Conservation (phyloP, 1,140 invertebrate genomes). For the Nixonia krombeini region DNA sequence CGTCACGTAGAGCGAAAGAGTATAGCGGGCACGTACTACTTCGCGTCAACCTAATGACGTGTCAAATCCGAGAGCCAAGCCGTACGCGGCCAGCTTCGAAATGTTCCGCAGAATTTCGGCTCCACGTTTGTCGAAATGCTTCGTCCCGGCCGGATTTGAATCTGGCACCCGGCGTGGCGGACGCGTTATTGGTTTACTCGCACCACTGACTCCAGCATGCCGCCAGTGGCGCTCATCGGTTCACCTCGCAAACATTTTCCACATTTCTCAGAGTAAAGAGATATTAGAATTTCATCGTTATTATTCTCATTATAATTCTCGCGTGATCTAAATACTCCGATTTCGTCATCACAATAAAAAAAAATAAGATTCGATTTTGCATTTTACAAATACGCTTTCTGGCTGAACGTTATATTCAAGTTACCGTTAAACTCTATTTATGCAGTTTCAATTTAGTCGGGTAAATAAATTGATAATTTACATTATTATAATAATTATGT, state of each 20-base stretch:
- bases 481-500: too few species aligned
- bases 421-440: too few species aligned
- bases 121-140: constrained; percentile 53
- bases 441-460: too few species aligned
- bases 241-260: constrained; percentile 44
- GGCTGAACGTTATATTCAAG: too few species aligned
- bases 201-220: constrained; percentile 63
- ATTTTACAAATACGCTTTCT: too few species aligned
- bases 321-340: too few species aligned
- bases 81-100: constrained; percentile 59
- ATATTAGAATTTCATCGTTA: neutral
- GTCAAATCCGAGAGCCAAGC: constrained; percentile 60
- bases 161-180: constrained; percentile 67
- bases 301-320: too few species aligned
- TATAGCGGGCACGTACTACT: constrained; percentile 13
- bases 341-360: too few species aligned
- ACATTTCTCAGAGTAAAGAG: constrained; percentile 10
- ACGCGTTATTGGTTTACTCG: constrained; percentile 72
- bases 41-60: constrained; percentile 61
- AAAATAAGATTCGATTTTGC: too few species aligned
- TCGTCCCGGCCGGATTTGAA: constrained; percentile 67
- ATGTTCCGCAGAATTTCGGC: constrained; percentile 59
- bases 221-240: constrained; percentile 60
- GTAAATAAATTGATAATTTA: too few species aligned
- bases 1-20: constrained; percentile 26